Base-by-base conservation (phyloP, 2,113 vertebrate genomes). In the Falco punctatus region DNA sequence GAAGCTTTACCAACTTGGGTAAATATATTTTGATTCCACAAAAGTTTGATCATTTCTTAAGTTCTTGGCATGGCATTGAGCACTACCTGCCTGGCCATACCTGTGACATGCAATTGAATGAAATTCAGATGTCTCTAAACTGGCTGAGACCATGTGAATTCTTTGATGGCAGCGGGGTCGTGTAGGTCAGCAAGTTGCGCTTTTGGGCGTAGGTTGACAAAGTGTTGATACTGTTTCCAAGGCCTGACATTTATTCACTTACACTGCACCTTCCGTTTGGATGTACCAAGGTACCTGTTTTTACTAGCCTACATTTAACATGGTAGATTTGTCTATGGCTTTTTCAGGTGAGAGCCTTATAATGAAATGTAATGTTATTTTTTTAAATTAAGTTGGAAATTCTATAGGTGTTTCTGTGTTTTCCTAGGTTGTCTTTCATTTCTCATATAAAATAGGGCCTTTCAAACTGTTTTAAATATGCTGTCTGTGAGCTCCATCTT, bases 131-230 rank as follows among this genome's bases (percentile, higher is more conserved):
- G 8, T 87, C 81, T 85, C 20, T 72, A 7, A 72, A 64, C 11
- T 49, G 38, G 1, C 38, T 64, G 18, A 77, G 32, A 67, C 35
- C 13, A 14, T 17, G 15, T 46, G 67, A 72, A 58, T 64, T 81
- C 33, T 22, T 44, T 54, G 27, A n/a, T 54, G 18, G 6, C 13
- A n/a, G 16, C 33, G 55, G 9, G 0, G 0, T 44, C 42, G 11
- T 59, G 13, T n/a, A 46, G 54, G 9, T 66, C 61, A 88, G 40
- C 55, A 85, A 38, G 10, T 27, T 5, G 1, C 51, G 11, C 8
- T 77, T 57, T 38, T 33, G n/a, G 24, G 23, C 28, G 38, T 2
- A 46, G 12, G 6, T 21, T 93, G 52, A 30, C 22, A 79, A 82
- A 17, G 15, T 11, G 55, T 3, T 40, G 38, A 22, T 52, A 81